Conservation (phyloP, 2,113 vertebrate genomes). For the Oncorhynchus kisutch region DNA sequence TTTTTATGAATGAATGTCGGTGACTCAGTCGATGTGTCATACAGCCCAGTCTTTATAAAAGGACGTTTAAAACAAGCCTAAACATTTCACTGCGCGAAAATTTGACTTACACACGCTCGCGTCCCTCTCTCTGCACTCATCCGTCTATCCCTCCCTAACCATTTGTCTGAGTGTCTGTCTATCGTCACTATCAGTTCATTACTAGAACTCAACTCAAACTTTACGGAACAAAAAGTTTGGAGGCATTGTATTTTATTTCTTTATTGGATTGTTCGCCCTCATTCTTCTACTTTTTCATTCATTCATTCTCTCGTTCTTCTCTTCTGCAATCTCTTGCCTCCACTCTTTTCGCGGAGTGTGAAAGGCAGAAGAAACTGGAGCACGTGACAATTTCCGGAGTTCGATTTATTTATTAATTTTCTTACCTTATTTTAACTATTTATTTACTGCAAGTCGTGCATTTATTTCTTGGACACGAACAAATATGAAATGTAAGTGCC, state of each 20-base stretch:
- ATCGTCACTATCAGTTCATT: slow-evolving; percentile 32
- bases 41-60: slow-evolving; percentile 82
- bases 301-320: slow-evolving; percentile 51
- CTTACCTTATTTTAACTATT: slow-evolving; percentile 51
- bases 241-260: slow-evolving; percentile 25
- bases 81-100: slow-evolving; percentile 83
- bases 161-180: slow-evolving; percentile 46
- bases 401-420: slow-evolving; percentile 66
- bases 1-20: slow-evolving; percentile 80
- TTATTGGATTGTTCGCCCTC: slow-evolving; percentile 25
- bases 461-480: slow-evolving; percentile 57
- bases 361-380: slow-evolving; percentile 58
- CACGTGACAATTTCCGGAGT: slow-evolving; percentile 76
- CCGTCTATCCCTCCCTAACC: slow-evolving; percentile 50
- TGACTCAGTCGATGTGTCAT: slow-evolving; percentile 84
- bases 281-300: slow-evolving; percentile 45
- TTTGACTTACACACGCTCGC: slow-evolving; percentile 78
- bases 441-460: slow-evolving; percentile 6
- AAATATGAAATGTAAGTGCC: slow-evolving; percentile 81
- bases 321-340: slow-evolving; percentile 52
- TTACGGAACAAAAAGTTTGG: slow-evolving; percentile 53
- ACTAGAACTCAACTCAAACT: slow-evolving; percentile 54
- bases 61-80: slow-evolving; percentile 86
- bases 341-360: slow-evolving; percentile 37
- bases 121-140: slow-evolving; percentile 64